phyloP scores from a whole-genome alignment of 2,113 vertebrate genomes.

The rat (Rattus norvegicus) region GRCr8 NC_086035.1:27504501-27505000 shows the following conservation, averaged over 20 bases:
- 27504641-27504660: not conserved
- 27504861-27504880: not conserved
- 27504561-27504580: not conserved
- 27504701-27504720: no score
- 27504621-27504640: not conserved
- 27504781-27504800: not conserved
- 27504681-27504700: not conserved
- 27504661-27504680: not conserved
- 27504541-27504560: not conserved
- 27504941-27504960: not conserved
- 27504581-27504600: not conserved
- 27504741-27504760: not conserved
- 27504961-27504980: not conserved
- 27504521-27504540: not conserved
- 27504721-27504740: not conserved
- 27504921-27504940: not conserved
- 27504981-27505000: not conserved
- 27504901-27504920: slow-evolving; percentile 14
- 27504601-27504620: not conserved
- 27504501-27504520: no score
- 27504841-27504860: not conserved
- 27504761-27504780: not conserved
- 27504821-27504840: not conserved
- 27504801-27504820: not conserved
- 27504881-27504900: not conserved